phyloP scores from a whole-genome alignment of 2,797 vertebrate species.

The Myotis findleyi region DNA sequence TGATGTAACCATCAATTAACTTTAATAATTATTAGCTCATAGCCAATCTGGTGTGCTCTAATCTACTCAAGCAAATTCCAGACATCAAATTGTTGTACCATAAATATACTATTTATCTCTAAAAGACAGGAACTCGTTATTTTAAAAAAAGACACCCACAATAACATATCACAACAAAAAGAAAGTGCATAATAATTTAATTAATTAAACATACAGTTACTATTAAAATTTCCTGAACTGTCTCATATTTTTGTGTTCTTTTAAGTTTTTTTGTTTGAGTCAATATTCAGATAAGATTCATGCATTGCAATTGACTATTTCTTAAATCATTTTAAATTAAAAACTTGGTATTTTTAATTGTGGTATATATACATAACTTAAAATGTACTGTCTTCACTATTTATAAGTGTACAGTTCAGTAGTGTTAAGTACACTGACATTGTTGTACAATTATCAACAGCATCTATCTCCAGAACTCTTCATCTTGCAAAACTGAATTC shows the following conservation, averaged over 20 bases:
- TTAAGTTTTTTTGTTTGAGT: conserved; percentile 6
- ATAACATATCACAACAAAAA: background rate
- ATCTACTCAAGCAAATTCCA: conserved; percentile 23
- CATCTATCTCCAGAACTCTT: background rate
- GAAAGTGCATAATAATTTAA: conserved; percentile 31
- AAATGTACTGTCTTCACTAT: background rate
- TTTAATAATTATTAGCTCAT: conserved; percentile 16
- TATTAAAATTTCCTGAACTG: background rate
- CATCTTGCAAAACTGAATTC: background rate
- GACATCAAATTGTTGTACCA: background rate
- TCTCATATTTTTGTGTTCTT: conserved; percentile 16
- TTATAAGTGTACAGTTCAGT: background rate
- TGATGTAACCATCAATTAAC: background rate
- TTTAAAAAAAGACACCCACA: background rate
- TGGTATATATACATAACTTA: conserved; percentile 15
- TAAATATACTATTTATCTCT: conserved; percentile 44
- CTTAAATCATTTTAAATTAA: background rate
- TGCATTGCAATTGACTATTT: background rate
- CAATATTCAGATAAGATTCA: background rate
- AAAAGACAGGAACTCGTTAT: background rate
- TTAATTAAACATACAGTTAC: conserved; percentile 23
- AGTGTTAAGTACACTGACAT: background rate
- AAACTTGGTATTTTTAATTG: background rate
- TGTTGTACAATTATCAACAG: background rate
- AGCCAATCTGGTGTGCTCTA: background rate